Evolutionary conservation across 2,113 vertebrate genomes (phyloP), one percentile per base, ranked within the genome.

Genomic region (Colossoma macropomum): DNA sequence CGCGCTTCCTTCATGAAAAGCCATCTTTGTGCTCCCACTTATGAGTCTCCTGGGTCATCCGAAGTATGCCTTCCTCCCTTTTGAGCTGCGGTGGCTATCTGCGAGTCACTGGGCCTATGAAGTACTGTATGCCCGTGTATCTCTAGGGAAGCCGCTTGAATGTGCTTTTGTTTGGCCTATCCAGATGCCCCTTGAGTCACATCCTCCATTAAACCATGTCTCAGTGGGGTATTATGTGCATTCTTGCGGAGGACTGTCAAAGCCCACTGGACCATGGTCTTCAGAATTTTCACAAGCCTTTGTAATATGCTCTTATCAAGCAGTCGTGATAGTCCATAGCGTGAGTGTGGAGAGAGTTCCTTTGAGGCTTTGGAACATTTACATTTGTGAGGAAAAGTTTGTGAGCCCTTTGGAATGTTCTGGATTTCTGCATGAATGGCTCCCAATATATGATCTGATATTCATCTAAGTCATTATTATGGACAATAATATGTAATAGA

Each of bases 131-230:
- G 81, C 70, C 66, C 50, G 27, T 84, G 74, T 28, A 48, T 80
- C 69, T 79, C 60, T 28, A 41, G 81, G 38, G 82, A 65, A 73
- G 68, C 9, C 68, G 15, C 56, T 72, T 70, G 75, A 87, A 81
- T 87, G 82, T 84, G 75, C 82, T 81, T 87, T 84, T 87, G 82
- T 87, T 76, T 84, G 82, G 74, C 70, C 60, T 81, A 77, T 81
- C 82, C 82, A 86, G 60, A 84, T 60, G 38, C 82, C 82, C 82
- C 79, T 69, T 84, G 82, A 75, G 79, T 75, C 70, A 82, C 63
- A 56, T 80, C 83, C 70, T 79, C 79, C 79, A 87, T 79, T 87
- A 81, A 85, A 84, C 32, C 65, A 7, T 3, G n/a, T 54, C 83
- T 82, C 86, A 78, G 66, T 87, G 54, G 75, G 56, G 75, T 78